Evolutionary conservation across 2,113 vertebrate species (phyloP).

Genomic region (Verasper variegatus): DNA sequence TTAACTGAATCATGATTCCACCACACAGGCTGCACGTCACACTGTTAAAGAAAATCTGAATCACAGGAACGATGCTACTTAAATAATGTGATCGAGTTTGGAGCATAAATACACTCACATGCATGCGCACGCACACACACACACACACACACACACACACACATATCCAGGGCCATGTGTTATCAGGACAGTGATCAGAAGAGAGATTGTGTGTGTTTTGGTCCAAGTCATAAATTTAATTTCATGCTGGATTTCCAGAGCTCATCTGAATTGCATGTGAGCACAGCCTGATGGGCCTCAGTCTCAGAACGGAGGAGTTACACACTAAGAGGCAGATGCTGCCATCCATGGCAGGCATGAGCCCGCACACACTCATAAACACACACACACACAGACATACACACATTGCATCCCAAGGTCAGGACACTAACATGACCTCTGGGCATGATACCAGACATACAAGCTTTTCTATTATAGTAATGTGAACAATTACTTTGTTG

Average conservation of each 20-base stretch:
- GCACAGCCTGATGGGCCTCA: slow-evolving; percentile 78
- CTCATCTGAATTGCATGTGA: slow-evolving; percentile 84
- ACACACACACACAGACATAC: slow-evolving; percentile 12
- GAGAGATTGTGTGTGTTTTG: slow-evolving; percentile 47
- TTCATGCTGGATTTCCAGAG: slow-evolving; percentile 86
- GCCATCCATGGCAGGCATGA: slow-evolving; percentile 43
- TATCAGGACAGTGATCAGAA: slow-evolving; percentile 75
- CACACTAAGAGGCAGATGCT: slow-evolving; percentile 67
- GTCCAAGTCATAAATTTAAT: slow-evolving; percentile 84
- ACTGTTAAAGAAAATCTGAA: slow-evolving; percentile 55
- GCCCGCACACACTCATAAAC: slow-evolving; percentile 1
- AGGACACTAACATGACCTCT: slow-evolving; percentile 12
- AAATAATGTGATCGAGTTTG: slow-evolving; percentile 43
- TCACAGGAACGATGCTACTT: slow-evolving; percentile 8
- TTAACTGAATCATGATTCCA: slow-evolving; percentile 41
- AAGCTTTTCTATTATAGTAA: neutral
- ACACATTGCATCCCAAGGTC: slow-evolving; percentile 27
- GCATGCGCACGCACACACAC: neutral
- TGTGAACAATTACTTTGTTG: slow-evolving; percentile 1
- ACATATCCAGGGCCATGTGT: slow-evolving; percentile 36
- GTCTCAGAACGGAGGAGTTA: slow-evolving; percentile 57
- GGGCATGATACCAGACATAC: neutral
- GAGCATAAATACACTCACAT: slow-evolving; percentile 33
- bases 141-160: slow-evolving; percentile 17
- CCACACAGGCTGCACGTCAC: slow-evolving; percentile 18